Percentiles rank a stretch among this genome's conserved stretches.
Evolutionary conservation across 2,888 invertebrate genomes (phyloP).

Genomic region (Seira ritae): DNA sequence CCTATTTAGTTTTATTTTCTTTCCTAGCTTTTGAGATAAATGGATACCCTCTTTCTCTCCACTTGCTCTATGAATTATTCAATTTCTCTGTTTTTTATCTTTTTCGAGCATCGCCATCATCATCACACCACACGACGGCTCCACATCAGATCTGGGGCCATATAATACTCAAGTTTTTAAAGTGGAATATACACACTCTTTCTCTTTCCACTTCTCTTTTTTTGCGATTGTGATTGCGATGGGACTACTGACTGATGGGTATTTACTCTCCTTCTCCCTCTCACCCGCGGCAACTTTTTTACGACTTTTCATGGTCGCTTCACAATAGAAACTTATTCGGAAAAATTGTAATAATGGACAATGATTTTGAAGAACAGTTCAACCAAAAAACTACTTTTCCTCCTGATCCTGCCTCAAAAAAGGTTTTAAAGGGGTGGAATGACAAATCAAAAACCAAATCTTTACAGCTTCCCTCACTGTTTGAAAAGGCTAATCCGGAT

Average conservation of each 20-base stretch:
- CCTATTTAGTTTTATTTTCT: conserved; percentile 13
- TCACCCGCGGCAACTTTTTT: conserved; percentile 33
- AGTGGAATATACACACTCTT: conserved; percentile 11
- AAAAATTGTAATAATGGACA: conserved; percentile 25
- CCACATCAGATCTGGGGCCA: background rate
- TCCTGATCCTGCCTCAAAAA: no score
- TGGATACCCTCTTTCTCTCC: conserved; percentile 19
- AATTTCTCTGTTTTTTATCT: conserved; percentile 19
- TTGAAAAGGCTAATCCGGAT: no score
- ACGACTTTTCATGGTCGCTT: conserved; percentile 43
- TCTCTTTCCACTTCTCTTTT: background rate
- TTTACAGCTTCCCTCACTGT: no score
- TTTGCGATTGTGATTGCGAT: no score
- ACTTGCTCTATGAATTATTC: conserved; percentile 54
- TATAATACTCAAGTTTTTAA: conserved; percentile 1
- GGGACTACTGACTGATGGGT: conserved; percentile 35
- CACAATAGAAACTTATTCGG: background rate
- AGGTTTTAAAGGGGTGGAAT: background rate
- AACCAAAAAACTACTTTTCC: conserved; percentile 8
- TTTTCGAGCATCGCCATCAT: background rate
- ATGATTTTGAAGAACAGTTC: conserved; percentile 31
- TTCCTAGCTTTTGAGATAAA: conserved; percentile 1
- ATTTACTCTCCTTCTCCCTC: conserved; percentile 42
- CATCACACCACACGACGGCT: background rate
- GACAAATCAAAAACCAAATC: background rate